Evolutionary conservation across 35 echinoderm and acorn worm genomes (phyloP).

Genomic region (Apostichopus japonicus): DNA sequence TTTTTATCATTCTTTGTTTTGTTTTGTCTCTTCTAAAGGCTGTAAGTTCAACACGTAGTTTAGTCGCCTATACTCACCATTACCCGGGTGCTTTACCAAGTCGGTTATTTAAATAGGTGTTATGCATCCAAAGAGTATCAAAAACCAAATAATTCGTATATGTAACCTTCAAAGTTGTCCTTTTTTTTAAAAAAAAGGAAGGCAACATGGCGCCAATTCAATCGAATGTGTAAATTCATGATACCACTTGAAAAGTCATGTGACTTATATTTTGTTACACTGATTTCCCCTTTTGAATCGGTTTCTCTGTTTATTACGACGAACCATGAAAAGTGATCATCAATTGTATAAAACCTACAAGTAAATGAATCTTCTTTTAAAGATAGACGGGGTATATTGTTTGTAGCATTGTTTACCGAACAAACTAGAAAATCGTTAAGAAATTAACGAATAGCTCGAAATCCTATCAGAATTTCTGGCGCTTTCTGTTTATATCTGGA

Average conservation of each 20-base stretch:
- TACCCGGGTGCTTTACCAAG: too few species aligned
- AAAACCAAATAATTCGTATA: too few species aligned
- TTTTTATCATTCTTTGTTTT: too few species aligned
- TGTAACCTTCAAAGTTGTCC: too few species aligned
- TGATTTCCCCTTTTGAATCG: neutral
- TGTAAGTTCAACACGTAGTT: too few species aligned
- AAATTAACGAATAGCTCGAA: conserved; percentile 10
- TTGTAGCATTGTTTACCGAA: neutral
- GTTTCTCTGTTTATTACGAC: neutral
- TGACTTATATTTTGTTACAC: neutral
- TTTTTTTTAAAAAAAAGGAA: neutral
- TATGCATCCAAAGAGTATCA: too few species aligned
- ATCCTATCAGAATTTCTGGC: conserved; percentile 1
- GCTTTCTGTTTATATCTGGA: neutral
- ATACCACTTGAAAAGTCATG: conserved; percentile 1
- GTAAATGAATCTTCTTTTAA: neutral
- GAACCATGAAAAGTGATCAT: neutral
- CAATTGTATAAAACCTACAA: too few species aligned
- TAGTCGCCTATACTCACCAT: too few species aligned
- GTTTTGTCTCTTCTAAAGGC: too few species aligned
- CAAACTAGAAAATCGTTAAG: neutral
- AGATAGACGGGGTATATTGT: neutral
- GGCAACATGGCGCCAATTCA: neutral
- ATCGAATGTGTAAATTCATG: conserved; percentile 23
- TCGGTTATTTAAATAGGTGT: too few species aligned